phyloP scores from a whole-genome alignment of 1,140 invertebrate species.

The Coboldia fuscipes region DNA sequence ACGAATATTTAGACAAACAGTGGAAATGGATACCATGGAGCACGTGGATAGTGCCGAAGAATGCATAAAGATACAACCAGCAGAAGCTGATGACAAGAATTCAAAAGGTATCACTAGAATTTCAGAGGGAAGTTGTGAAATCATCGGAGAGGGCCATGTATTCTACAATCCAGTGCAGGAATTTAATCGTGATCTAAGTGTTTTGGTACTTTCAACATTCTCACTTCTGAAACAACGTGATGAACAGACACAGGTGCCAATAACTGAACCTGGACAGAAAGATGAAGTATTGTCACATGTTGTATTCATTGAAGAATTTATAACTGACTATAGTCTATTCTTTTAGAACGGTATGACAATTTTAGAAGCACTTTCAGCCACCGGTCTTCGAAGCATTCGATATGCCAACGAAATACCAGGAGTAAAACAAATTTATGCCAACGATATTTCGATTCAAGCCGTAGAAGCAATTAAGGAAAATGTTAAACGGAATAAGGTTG shows the following conservation, averaged over 20 bases:
- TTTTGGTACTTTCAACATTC: conserved; percentile 36
- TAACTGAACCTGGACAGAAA: conserved; percentile 3
- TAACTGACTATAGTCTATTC: background rate
- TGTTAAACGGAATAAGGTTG: conserved; percentile 54
- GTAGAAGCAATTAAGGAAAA: conserved; percentile 73
- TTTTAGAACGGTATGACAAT: conserved; percentile 40
- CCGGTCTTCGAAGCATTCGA: conserved; percentile 82
- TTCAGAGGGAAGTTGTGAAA: conserved; percentile 13
- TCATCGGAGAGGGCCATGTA: conserved; percentile 32
- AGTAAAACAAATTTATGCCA: conserved; percentile 68
- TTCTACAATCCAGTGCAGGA: conserved; percentile 98
- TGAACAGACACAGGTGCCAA: conserved; percentile 9
- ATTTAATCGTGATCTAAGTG: conserved; percentile 88
- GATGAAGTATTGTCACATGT: background rate
- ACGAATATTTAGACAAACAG: no score
- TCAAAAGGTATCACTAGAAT: background rate
- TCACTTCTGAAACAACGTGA: conserved; percentile 22
- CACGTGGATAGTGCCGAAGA: no score
- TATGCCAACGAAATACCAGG: conserved; percentile 87
- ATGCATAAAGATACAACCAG: no score
- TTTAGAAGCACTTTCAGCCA: conserved; percentile 87
- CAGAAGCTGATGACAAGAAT: no score
- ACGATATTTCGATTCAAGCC: conserved; percentile 79
- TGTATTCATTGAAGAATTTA: background rate
- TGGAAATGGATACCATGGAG: no score